Conservation (phyloP, 2,888 invertebrate genomes). For the Proisotoma minuta region DNA sequence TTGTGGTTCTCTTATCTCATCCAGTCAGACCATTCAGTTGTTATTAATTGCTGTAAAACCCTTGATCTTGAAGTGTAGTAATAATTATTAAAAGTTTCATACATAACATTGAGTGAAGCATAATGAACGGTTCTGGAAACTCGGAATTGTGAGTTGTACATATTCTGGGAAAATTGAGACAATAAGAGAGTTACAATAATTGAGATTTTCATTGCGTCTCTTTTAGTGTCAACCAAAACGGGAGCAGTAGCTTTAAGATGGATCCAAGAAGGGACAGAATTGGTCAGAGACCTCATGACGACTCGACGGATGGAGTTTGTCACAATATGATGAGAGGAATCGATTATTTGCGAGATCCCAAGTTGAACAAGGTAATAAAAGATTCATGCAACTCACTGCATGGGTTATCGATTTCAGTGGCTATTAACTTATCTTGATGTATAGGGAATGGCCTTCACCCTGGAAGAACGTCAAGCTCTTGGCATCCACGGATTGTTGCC, state of each 20-base stretch:
- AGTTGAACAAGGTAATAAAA: slow-evolving; percentile 73
- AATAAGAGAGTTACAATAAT: no score
- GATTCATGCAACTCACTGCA: not conserved
- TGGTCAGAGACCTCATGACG: slow-evolving; percentile 58
- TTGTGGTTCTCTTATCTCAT: no score
- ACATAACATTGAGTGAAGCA: no score
- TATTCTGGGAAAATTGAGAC: no score
- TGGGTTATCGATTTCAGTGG: not conserved
- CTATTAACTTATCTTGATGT: slow-evolving; percentile 46
- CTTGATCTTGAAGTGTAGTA: no score
- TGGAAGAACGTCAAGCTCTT: slow-evolving; percentile 86
- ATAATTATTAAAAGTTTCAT: no score
- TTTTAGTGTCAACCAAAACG: not conserved
- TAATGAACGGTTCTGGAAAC: no score
- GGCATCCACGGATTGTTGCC: slow-evolving; percentile 95
- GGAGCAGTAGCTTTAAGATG: slow-evolving; percentile 27
- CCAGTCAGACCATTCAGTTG: no score
- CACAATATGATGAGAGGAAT: slow-evolving; percentile 80
- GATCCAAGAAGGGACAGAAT: slow-evolving; percentile 56
- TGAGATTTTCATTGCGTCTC: no score
- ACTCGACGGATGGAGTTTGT: slow-evolving; percentile 55
- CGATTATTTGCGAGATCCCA: slow-evolving; percentile 78
- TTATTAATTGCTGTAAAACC: no score
- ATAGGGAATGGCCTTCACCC: slow-evolving; percentile 90
- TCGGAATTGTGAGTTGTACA: no score